A percentile compares a stretch with the other conserved stretches of the same genome.
Evolutionary conservation across 2,113 vertebrate genomes (phyloP).

Genomic region (Plecotus auritus): DNA sequence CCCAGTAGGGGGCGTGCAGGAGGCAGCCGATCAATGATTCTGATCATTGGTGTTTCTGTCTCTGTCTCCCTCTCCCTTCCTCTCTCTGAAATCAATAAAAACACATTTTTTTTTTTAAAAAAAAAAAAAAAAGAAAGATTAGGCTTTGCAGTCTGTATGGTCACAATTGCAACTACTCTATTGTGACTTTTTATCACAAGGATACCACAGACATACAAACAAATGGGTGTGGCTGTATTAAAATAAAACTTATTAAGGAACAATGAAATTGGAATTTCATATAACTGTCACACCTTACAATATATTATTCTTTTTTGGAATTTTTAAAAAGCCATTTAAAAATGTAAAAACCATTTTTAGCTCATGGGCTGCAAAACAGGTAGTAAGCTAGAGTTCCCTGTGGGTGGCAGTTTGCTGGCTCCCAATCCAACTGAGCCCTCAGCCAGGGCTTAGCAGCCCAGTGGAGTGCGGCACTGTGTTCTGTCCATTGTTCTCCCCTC

Average conservation of each 20-base stretch:
- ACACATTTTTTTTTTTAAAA: no score
- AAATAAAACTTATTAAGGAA: background rate
- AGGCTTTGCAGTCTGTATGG: background rate
- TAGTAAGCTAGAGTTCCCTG: background rate
- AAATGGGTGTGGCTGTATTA: background rate
- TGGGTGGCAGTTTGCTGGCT: background rate
- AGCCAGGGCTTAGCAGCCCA: background rate
- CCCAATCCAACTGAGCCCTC: background rate
- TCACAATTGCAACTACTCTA: background rate
- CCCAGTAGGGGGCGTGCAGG: no score
- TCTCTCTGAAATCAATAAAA: no score
- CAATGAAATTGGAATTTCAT: background rate
- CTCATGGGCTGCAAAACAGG: background rate
- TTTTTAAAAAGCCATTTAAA: background rate
- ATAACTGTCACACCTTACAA: background rate
- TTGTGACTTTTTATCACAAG: background rate
- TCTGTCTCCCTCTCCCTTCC: no score
- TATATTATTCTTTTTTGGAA: background rate
- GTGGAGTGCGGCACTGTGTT: accelerated
- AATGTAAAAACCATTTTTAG: background rate
- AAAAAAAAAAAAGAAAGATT: no score
- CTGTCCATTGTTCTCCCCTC: background rate
- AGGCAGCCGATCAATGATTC: no score
- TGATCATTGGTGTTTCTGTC: no score
- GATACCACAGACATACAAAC: background rate